Evolutionary conservation across 2,113 vertebrate genomes (phyloP).

Genomic region (Thalassoma bifasciatum): DNA sequence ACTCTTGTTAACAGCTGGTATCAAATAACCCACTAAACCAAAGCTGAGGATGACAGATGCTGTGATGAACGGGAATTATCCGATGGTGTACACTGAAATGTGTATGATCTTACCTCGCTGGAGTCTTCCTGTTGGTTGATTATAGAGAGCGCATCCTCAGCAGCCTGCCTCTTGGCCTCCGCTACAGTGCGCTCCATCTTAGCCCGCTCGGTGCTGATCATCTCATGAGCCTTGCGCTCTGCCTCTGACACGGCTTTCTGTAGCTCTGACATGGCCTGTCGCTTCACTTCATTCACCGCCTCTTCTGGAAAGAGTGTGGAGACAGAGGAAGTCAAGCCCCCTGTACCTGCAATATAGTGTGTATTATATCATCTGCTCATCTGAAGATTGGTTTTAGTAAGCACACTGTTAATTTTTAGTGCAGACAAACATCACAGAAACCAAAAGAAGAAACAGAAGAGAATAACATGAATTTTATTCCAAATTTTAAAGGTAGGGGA

Average conservation of each 20-base stretch:
- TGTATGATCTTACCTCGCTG: conserved; percentile 88
- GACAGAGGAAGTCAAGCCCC: conserved; percentile 68
- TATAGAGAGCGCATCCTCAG: conserved; percentile 91
- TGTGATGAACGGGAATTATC: no score
- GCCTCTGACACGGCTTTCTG: conserved; percentile 97
- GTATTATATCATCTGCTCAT: conserved; percentile 33
- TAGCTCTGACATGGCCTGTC: conserved; percentile 96
- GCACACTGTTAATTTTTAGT: not conserved
- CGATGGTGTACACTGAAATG: not conserved
- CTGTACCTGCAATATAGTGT: conserved; percentile 62
- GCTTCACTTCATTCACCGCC: conserved; percentile 98
- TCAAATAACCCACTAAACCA: no score
- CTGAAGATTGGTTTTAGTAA: not conserved
- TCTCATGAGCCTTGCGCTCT: conserved; percentile 94
- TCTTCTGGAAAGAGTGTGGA: conserved; percentile 89
- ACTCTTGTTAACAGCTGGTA: conserved; percentile 4
- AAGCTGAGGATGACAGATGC: no score
- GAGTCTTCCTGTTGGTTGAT: conserved; percentile 98
- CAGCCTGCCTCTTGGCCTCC: conserved; percentile 94
- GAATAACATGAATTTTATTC: no score
- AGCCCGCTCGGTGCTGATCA: conserved; percentile 93
- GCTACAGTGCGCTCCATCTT: conserved; percentile 97
- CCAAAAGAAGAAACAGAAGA: no score
- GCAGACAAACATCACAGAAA: no score
- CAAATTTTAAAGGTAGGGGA: no score